Conservation (phyloP, 64 coral and sea anemone species). For the Platygyra sinensis region DNA sequence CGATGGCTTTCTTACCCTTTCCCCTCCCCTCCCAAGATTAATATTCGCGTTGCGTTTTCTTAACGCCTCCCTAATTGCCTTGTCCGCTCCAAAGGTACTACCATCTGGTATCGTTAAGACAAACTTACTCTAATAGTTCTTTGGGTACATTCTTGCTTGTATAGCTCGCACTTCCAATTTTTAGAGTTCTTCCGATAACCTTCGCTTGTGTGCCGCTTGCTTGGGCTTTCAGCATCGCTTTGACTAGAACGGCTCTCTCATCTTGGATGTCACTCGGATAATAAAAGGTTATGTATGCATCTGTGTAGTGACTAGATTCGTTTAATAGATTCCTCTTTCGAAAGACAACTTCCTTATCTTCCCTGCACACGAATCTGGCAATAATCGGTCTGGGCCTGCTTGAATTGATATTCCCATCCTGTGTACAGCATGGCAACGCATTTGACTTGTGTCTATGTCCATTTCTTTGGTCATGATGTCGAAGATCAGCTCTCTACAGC, state of each 20-base stretch:
- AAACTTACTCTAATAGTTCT: constrained; percentile 3
- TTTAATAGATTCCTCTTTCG: constrained; percentile 20
- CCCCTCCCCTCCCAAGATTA: too few species aligned
- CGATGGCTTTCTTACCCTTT: too few species aligned
- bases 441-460: constrained; percentile 7
- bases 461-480: constrained; percentile 21
- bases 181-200: constrained; percentile 7
- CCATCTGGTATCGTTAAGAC: too few species aligned
- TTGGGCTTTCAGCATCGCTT: too few species aligned
- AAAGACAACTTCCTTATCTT: constrained; percentile 6
- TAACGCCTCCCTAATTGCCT: too few species aligned
- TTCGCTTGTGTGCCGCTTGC: too few species aligned
- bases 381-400: not conserved
- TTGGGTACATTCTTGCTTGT: too few species aligned
- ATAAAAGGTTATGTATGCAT: constrained; percentile 24
- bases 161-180: not conserved
- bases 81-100: too few species aligned
- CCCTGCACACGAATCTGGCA: not conserved
- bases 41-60: too few species aligned
- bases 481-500: not conserved
- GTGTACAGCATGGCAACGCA: not conserved
- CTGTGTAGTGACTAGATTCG: not conserved
- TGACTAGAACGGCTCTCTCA: not conserved
- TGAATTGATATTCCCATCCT: not conserved
- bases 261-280: constrained; percentile 28